Evolutionary conservation across 2,888 invertebrate species (phyloP).

Genomic region (Trilocha varians): DNA sequence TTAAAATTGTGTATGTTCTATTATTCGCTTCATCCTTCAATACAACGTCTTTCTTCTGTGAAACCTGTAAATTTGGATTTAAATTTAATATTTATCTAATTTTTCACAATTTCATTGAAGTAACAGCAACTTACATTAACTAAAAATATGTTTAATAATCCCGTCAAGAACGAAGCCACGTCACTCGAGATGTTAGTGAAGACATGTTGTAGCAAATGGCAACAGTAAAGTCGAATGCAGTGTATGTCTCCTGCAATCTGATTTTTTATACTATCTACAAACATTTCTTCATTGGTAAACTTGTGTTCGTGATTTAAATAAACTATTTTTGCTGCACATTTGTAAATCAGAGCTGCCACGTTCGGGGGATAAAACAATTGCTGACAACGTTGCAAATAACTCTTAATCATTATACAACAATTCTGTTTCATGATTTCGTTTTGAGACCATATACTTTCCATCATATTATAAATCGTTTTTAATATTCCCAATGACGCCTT

Average conservation of each 20-base stretch:
- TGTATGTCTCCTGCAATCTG: slow-evolving; percentile 42
- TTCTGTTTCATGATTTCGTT: slow-evolving; percentile 45
- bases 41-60: slow-evolving; percentile 46
- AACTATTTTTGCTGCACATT: slow-evolving; percentile 51
- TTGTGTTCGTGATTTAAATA: slow-evolving; percentile 29
- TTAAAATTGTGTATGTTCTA: slow-evolving; percentile 71
- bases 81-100: neutral
- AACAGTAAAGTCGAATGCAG: slow-evolving; percentile 47
- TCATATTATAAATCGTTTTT: slow-evolving; percentile 36
- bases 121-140: slow-evolving; percentile 45
- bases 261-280: slow-evolving; percentile 33
- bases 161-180: slow-evolving; percentile 26
- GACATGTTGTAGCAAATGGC: slow-evolving; percentile 40
- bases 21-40: slow-evolving; percentile 73
- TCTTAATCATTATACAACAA: slow-evolving; percentile 55
- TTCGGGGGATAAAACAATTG: slow-evolving; percentile 49
- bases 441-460: slow-evolving; percentile 40
- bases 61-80: slow-evolving; percentile 36
- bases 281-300: slow-evolving; percentile 25
- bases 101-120: no score
- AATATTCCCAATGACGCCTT: slow-evolving; percentile 42
- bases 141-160: slow-evolving; percentile 43
- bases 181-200: slow-evolving; percentile 23
- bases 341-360: slow-evolving; percentile 50
- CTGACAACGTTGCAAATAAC: slow-evolving; percentile 48